Percentiles rank a stretch among this genome's conserved stretches.
phyloP scores from a whole-genome alignment of 2,888 invertebrate species.

The Caenorhabditis panamensis region DNA sequence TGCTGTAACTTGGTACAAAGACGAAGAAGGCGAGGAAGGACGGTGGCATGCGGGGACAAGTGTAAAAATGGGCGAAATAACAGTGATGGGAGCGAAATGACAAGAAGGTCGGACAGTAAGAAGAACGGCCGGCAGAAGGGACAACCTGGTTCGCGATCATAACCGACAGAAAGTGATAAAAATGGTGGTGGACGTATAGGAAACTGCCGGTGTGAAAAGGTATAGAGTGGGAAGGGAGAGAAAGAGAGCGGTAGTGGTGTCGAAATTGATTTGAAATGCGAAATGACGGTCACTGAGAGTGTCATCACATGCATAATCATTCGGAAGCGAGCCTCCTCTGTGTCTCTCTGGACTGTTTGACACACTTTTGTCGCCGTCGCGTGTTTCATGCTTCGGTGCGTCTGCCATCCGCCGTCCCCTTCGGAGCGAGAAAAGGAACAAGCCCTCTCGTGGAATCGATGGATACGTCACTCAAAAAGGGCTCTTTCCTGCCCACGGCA shows the following conservation, averaged over 20 bases:
- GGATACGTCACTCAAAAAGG: conserved; percentile 28
- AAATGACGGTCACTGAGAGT: conserved; percentile 19
- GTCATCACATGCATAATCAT: conserved; percentile 20
- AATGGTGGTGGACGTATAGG: conserved; percentile 9
- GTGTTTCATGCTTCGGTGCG: conserved; percentile 35
- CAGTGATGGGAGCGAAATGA: conserved; percentile 7
- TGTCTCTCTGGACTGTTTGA: conserved; percentile 21
- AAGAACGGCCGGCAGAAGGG: conserved; percentile 4
- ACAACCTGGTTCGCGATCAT: conserved; percentile 14
- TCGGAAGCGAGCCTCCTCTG: conserved; percentile 13
- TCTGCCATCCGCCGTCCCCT: conserved; percentile 15
- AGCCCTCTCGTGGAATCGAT: conserved; percentile 11
- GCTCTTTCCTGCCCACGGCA: conserved; percentile 13
- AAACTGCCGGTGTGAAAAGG: neutral
- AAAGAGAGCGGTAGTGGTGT: neutral
- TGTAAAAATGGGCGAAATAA: conserved; percentile 16
- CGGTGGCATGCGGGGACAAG: neutral
- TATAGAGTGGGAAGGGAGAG: conserved; percentile 11
- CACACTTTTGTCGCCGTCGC: conserved; percentile 35
- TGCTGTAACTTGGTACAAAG: conserved; percentile 45
- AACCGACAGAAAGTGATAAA: conserved; percentile 24
- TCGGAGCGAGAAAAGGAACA: conserved; percentile 7
- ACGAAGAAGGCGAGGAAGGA: conserved; percentile 13
- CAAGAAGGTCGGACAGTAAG: conserved; percentile 16
- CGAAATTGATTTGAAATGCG: conserved; percentile 20